Conservation (phyloP, 2,113 vertebrate species). For the Peromyscus californicus region DNA sequence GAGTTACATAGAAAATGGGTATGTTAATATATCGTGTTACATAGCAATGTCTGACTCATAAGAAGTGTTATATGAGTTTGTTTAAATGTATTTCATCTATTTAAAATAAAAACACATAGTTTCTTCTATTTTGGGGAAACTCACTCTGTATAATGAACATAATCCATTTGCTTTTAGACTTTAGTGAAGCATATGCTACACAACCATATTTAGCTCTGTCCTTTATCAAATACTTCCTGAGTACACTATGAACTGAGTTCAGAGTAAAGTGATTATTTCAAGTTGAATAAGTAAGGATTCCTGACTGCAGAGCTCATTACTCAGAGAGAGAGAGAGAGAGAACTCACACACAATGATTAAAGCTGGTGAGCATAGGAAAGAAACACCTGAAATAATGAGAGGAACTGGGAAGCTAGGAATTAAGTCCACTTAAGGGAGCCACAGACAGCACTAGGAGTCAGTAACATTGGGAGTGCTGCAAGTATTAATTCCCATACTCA, state of each 20-base stretch:
- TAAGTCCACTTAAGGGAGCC: not conserved
- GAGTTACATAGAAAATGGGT: not conserved
- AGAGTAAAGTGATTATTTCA: not conserved
- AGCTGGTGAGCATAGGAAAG: too few species aligned
- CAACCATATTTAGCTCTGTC: not conserved
- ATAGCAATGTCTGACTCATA: not conserved
- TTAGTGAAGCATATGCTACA: not conserved
- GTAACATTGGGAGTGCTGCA: not conserved
- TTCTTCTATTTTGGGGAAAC: not conserved
- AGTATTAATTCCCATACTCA: not conserved
- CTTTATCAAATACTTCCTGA: not conserved
- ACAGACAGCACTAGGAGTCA: not conserved
- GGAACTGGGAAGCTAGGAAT: not conserved
- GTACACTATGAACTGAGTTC: too few species aligned
- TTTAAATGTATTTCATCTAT: not conserved
- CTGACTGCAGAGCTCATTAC: not conserved
- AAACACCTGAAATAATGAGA: not conserved
- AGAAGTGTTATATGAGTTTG: not conserved
- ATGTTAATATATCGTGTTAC: not conserved
- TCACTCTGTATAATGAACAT: rapidly evolving
- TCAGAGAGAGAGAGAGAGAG: too few species aligned
- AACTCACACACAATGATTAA: not conserved
- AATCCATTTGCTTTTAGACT: not conserved
- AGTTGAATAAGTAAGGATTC: not conserved
- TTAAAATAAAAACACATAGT: not conserved